Base-by-base conservation (phyloP, 1,140 invertebrate species). In the Zeugodacus cucurbitae region DNA sequence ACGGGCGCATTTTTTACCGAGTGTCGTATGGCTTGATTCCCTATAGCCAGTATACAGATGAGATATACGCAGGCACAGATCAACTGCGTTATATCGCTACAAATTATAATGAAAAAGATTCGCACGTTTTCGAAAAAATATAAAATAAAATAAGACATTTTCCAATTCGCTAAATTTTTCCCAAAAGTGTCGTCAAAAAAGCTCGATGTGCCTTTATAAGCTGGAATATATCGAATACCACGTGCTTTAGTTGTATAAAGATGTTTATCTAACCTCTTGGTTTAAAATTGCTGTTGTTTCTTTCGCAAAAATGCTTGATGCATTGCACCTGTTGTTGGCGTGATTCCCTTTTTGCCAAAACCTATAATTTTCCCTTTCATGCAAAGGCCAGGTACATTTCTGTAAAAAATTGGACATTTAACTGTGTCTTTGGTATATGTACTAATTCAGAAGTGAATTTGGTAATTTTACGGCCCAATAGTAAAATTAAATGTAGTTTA, bases 1-100 rank as follows among this genome's bases (percentile, higher is more conserved):
- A 48, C 8, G 74, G 11, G 37, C n/a, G 41, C 34, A 26, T 37
- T 14, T 59, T 7, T 87, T 34, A 87, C 54, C 85, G 85, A 59
- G 44, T 87, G 54, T 87, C 58, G 85, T 59, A 87, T 87, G 85
- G 85, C 85, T 87, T 59, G 85, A 87, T 87, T 87, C 85, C 85
- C 85, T 82, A 82, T 82, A 82, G 74, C 74, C 74, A 54, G 59
- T 90, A 85, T 88, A 92, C 74, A 82, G 74, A 82, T 82, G 74
- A 48, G 74, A 82, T 90, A 90, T 89, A 88, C 89, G 89, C 91
- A 92, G 89, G 89, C 48, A 88, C 88, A 48, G 78, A 37, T 88
- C 88, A 88, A 88, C 88, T 89, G 87, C 57, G 87, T 78, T 41
- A 70, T 67, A 88, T 88, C 48, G 89, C 89, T 89, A 87, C 48